Conservation (phyloP, 2,888 invertebrate genomes). For the Xylota segnis region DNA sequence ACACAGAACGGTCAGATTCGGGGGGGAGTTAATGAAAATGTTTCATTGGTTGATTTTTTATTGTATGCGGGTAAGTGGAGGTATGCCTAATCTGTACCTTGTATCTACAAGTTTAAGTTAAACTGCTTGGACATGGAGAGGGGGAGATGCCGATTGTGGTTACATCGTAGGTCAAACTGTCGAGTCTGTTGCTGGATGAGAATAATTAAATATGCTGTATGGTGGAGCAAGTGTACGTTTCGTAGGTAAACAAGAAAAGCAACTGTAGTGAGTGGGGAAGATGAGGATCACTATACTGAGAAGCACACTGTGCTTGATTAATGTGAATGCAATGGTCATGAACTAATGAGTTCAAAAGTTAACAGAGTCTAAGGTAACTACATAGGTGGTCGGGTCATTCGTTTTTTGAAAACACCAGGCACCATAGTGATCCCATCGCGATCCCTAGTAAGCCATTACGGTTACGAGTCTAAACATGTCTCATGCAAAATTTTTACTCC, state of each 20-base stretch:
- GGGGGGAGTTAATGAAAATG: constrained; percentile 10
- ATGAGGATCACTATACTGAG: neutral
- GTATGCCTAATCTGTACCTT: constrained; percentile 9
- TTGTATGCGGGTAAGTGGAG: constrained; percentile 25
- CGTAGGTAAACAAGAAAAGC: neutral
- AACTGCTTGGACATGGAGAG: neutral
- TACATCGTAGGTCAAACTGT: neutral
- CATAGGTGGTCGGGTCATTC: too few species aligned
- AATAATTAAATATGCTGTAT: neutral
- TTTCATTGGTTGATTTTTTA: constrained; percentile 30
- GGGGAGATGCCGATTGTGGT: neutral
- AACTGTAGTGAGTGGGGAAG: neutral
- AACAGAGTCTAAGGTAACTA: too few species aligned
- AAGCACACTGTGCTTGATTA: neutral
- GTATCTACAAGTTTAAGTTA: constrained; percentile 5
- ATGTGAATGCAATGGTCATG: neutral
- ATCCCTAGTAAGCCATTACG: too few species aligned
- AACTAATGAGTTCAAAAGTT: neutral
- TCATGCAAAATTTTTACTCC: too few species aligned
- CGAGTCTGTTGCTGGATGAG: neutral
- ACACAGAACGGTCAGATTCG: neutral
- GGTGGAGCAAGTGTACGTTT: neutral
- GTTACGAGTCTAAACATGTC: too few species aligned
- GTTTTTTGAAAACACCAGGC: too few species aligned
- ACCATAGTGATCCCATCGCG: too few species aligned